A percentile compares a stretch with the other conserved stretches of the same genome.
phyloP scores from a whole-genome alignment of 2,888 invertebrate species.

The Agrenia bidenticulata region DNA sequence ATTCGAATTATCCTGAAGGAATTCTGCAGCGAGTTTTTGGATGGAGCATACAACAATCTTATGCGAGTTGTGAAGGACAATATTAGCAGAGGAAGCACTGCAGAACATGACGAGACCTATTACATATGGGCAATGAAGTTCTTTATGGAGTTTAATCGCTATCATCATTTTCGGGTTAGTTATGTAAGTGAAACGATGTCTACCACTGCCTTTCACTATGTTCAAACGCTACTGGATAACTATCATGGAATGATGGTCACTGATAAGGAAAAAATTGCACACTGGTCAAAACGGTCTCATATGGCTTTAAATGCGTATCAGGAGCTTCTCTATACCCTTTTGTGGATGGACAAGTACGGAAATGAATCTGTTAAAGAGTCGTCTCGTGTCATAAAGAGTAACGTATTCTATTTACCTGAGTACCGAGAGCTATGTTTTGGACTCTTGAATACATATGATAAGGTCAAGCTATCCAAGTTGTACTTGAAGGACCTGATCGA shows the following conservation, averaged over 20 bases:
- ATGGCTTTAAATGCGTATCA: constrained; percentile 73
- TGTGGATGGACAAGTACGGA: constrained; percentile 74
- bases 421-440: constrained; percentile 86
- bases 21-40: constrained; percentile 89
- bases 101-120: constrained; percentile 86
- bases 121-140: constrained; percentile 92
- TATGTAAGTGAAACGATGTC: constrained; percentile 92
- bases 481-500: constrained; percentile 86
- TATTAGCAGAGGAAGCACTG: constrained; percentile 62
- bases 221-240: constrained; percentile 86
- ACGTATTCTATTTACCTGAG: constrained; percentile 89
- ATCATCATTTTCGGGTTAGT: constrained; percentile 81
- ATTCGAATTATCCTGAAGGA: constrained; percentile 87
- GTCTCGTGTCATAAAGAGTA: constrained; percentile 82
- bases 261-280: constrained; percentile 79
- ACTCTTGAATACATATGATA: constrained; percentile 78
- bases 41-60: constrained; percentile 87
- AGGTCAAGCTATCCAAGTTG: constrained; percentile 81
- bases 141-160: constrained; percentile 96
- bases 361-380: constrained; percentile 73
- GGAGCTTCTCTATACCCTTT: constrained; percentile 81
- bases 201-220: constrained; percentile 86
- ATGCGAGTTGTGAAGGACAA: constrained; percentile 78
- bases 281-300: constrained; percentile 85
- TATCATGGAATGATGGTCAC: constrained; percentile 78